Evolutionary conservation across 2,888 invertebrate species (phyloP), one percentile per base, ranked within the genome.

Genomic region (Trilocha varians): DNA sequence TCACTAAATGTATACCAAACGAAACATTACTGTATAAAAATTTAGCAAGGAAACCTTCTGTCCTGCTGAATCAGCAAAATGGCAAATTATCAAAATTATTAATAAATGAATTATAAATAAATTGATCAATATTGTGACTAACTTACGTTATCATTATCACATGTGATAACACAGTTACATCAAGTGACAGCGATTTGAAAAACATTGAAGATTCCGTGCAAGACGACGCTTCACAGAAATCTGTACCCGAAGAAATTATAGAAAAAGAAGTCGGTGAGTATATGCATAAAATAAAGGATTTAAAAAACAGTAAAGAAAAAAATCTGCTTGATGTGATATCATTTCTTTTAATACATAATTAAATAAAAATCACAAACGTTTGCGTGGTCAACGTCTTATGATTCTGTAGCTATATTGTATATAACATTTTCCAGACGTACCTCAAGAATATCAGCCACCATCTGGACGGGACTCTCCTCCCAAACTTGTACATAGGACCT

Each of bases 401-500:
- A 5, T 2, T 4, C 11, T 6, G 11, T 2, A 25, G 25, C 5
- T 6, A 6, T 25, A 25, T 32, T 38, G 32, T 33, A 16, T 34
- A n/a, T 25, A 36, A 18, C 14, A 15, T 39, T 35, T 54, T 67
- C 34, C 48, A 84, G 84, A 80, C 47, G 55, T 65, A 1, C 63
- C 78, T 16, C 77, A 71, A 58, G 76, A 80, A 36, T 65, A 64
- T 46, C 58, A 64, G 43, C 59, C 62, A 0, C 56, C 65, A 0
- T 55, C 62, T 2, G 68, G 54, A 16, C 61, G 65, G 5, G 63
- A 64, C 5, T 77, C 86, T 4, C 77, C 86, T 4, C 77, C 79
- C n/a, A 85, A 87, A 54, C 68, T 91, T 32, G 71, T 89, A 16
- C 91, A 90, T 54, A 88, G 91, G 54, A 86, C 86, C 34, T 88